phyloP scores from a whole-genome alignment of 1,140 invertebrate genomes.

The Camponotus pennsylvanicus region DNA sequence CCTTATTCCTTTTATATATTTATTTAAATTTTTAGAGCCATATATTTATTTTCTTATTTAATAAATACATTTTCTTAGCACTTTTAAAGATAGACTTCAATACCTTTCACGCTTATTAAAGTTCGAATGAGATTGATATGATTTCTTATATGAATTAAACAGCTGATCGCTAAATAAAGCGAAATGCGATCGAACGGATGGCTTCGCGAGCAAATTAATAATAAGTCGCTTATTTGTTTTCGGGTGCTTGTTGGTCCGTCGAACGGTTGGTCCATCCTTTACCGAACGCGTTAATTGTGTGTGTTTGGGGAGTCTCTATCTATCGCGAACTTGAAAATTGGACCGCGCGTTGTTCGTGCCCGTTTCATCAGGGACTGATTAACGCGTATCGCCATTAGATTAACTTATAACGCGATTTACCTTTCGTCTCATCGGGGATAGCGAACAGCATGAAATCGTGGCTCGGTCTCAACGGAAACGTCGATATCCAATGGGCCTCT shows the following conservation, averaged over 20 bases:
- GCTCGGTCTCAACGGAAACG: slow-evolving; percentile 45
- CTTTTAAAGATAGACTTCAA: slow-evolving; percentile 13
- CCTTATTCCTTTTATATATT: no score
- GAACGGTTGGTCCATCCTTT: neutral
- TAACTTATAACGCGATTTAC: slow-evolving; percentile 38
- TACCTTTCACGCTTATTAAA: neutral
- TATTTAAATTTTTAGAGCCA: no score
- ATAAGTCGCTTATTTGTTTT: neutral
- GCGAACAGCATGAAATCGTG: neutral
- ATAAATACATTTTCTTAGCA: neutral
- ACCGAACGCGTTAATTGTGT: slow-evolving; percentile 3
- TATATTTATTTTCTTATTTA: no score
- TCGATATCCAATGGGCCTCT: slow-evolving; percentile 38
- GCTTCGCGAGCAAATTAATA: slow-evolving; percentile 2
- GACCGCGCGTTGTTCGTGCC: neutral
- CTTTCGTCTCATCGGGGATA: neutral
- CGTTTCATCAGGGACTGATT: slow-evolving; percentile 3
- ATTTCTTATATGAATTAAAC: neutral
- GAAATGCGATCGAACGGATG: neutral
- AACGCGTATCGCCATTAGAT: slow-evolving; percentile 35
- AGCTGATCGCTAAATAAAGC: neutral
- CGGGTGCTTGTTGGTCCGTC: neutral
- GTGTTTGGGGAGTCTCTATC: neutral
- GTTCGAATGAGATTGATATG: slow-evolving; percentile 4
- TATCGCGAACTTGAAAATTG: neutral